Percentiles rank a stretch among this genome's conserved stretches.
Evolutionary conservation across 2,113 vertebrate species (phyloP).

Genomic region (Tupaia tana): DNA sequence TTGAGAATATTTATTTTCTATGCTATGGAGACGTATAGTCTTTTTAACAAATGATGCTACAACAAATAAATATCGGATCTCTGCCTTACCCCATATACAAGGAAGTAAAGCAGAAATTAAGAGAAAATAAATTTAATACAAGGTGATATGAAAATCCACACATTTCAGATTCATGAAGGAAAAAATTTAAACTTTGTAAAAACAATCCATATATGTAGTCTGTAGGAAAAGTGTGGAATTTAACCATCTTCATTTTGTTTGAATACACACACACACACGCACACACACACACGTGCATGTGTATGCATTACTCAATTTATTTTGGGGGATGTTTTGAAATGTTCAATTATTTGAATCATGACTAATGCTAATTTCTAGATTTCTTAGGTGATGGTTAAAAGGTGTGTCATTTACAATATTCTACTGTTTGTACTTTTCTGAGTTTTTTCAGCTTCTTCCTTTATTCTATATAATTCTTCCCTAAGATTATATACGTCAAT

Average conservation of each 20-base stretch:
- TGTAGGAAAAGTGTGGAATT: not conserved
- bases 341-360: not conserved
- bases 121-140: not conserved
- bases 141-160: not conserved
- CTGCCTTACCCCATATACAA: not conserved
- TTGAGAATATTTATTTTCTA: too few relatives aligned
- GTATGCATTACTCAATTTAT: not conserved
- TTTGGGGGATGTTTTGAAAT: not conserved
- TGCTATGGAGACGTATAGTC: not conserved
- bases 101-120: not conserved
- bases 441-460: not conserved
- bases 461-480: too few relatives aligned
- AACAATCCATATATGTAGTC: not conserved
- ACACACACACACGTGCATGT: not conserved
- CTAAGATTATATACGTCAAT: not conserved
- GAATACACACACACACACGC: not conserved
- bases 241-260: not conserved
- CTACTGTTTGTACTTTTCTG: not conserved
- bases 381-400: not conserved
- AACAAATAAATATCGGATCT: not conserved
- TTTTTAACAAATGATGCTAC: not conserved
- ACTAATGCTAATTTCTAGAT: not conserved
- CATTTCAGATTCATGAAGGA: not conserved
- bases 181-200: not conserved
- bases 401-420: not conserved